These are phyloP conservation scores for Spea hammondii DNA, from an alignment of 2,797 vertebrate species.

Conservation along the genomic window DNA sequence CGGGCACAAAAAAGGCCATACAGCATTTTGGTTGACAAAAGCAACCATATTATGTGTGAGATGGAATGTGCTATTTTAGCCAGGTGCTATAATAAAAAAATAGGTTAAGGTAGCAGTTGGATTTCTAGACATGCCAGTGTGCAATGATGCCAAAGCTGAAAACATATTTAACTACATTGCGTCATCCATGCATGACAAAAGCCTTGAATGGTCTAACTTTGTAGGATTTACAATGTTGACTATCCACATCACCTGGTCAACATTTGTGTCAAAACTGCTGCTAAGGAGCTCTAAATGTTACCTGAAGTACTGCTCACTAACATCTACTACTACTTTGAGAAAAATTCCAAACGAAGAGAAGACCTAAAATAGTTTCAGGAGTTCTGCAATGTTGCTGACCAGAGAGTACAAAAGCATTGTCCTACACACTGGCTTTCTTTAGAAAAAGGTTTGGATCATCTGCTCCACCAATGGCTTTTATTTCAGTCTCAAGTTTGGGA, in stretches of 20 bases:
- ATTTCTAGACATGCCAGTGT: constrained; percentile 56
- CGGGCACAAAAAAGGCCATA: too few relatives aligned
- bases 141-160: constrained; percentile 45
- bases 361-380: constrained; percentile 50
- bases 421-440: too few relatives aligned
- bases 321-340: constrained; percentile 53
- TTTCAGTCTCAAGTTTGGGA: too few relatives aligned
- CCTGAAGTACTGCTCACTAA: constrained; percentile 49
- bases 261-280: constrained; percentile 52
- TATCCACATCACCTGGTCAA: constrained; percentile 48
- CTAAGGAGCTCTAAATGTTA: constrained; percentile 50
- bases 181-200: constrained; percentile 45
- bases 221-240: constrained; percentile 52
- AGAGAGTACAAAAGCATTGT: constrained; percentile 32
- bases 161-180: constrained; percentile 52
- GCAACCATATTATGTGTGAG: too few relatives aligned
- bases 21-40: too few relatives aligned
- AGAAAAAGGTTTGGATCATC: too few relatives aligned
- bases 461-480: too few relatives aligned
- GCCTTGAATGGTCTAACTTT: constrained; percentile 51
- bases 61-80: too few relatives aligned
- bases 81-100: background rate
- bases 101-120: constrained; percentile 41
- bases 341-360: constrained; percentile 51
- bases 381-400: constrained; percentile 43